Evolutionary conservation across 2,888 invertebrate species (phyloP), one percentile per base, ranked within the genome.

Genomic region (Limnephilus marmoratus): DNA sequence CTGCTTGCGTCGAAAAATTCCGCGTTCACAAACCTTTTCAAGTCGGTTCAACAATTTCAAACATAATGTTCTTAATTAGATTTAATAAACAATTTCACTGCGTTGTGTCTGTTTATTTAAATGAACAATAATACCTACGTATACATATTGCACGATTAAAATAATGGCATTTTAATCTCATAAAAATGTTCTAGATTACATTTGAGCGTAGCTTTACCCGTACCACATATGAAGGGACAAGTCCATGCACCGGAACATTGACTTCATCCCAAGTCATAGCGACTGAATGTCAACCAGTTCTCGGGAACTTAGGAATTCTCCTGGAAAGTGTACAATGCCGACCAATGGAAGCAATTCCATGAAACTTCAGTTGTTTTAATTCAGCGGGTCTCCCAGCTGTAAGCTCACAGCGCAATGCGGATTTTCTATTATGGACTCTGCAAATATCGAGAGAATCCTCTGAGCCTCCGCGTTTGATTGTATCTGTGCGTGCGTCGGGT

Each of bases 381-480:
- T 93, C 92, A 90, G 91, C 91, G 90, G 90, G 90, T 90, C 93
- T 90, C 83, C 49, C 92, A 92, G 82, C 85, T 87, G 90, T 92
- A 93, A 92, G 91, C 92, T 93, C 45, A 85, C 90, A 49, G 93
- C 93, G 93, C 93, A 93, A 87, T 93, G 93, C 93, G 93, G 93
- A 93, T 93, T 93, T 93, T 93, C 93, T 93, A 93, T 93, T 93
- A 93, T 92, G 92, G 93, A 92, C 93, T 93, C 92, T 92, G 93
- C 93, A 93, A 93, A 93, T 93, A 93, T 93, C 92, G 92, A 91
- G 92, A 93, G 92, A 68, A 91, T 90, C 90, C 85, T 92, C 81
- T 53, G 81, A 31, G 81, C 91, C 86, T 34, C 83, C 49, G 45
- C 24, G 89, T 81, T 81, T 29, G 81, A 90, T 90, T 83, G 45